phyloP scores from a whole-genome alignment of 2,888 invertebrate genomes.

The Frankliniella intonsa region DNA sequence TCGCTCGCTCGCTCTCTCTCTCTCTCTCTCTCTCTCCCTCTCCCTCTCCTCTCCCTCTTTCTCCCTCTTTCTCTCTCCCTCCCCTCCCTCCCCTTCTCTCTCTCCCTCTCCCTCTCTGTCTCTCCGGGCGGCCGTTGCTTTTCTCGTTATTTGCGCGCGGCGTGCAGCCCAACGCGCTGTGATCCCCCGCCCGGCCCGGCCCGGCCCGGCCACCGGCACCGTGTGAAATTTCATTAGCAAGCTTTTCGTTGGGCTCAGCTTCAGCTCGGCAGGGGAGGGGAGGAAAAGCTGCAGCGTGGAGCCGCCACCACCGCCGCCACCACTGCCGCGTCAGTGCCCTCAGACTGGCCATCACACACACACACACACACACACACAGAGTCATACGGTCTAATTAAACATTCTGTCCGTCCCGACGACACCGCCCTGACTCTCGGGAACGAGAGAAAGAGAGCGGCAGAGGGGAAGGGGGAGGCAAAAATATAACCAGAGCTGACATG shows the following conservation, averaged over 20 bases:
- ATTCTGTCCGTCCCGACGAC: background rate
- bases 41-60: constrained; percentile 13
- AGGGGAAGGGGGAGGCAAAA: too few species aligned
- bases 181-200: background rate
- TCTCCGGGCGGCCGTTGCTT: background rate
- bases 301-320: too few species aligned
- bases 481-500: too few species aligned
- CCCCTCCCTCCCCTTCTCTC: background rate
- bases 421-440: too few species aligned
- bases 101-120: background rate
- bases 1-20: background rate
- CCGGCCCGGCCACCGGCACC: background rate
- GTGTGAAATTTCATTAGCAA: constrained; percentile 25
- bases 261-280: background rate
- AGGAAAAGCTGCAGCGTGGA: background rate
- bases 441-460: too few species aligned
- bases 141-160: background rate
- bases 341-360: background rate
- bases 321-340: background rate
- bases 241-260: background rate
- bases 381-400: background rate
- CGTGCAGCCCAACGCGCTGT: background rate
- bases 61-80: constrained; percentile 2
- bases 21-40: background rate
- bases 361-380: background rate